These are phyloP conservation scores for Drosophila lacicola DNA, from an alignment of 2,888 invertebrate genomes.

Conservation along the genomic window DNA sequence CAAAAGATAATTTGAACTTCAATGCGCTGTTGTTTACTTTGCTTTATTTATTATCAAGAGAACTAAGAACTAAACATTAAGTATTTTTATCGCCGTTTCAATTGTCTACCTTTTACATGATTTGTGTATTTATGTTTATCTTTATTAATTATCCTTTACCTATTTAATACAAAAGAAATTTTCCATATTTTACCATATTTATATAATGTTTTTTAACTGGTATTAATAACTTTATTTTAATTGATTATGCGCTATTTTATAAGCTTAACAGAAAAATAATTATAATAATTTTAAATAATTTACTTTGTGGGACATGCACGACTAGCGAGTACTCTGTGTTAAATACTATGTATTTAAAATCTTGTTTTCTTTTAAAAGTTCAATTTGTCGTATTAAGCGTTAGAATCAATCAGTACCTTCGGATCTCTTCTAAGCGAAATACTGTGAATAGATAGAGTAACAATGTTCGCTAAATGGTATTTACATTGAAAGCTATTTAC, in stretches of 20 bases:
- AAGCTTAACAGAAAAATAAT: conserved; percentile 10
- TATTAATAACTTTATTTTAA: conserved; percentile 7
- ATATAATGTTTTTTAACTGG: background rate
- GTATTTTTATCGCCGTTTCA: too few species aligned
- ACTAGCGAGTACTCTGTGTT: background rate
- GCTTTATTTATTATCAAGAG: too few species aligned
- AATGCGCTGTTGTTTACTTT: too few species aligned
- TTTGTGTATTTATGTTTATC: background rate
- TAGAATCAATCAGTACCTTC: too few species aligned
- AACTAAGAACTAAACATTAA: background rate
- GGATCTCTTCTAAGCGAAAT: too few species aligned
- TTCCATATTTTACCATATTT: background rate
- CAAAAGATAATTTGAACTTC: background rate
- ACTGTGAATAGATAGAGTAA: too few species aligned
- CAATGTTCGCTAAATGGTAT: too few species aligned
- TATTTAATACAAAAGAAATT: background rate
- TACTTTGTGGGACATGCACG: background rate
- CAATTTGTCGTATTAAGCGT: too few species aligned
- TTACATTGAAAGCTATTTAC: too few species aligned
- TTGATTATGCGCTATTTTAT: conserved; percentile 16
- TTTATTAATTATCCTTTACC: background rate
- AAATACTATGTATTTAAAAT: too few species aligned
- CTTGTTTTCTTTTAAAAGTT: too few species aligned
- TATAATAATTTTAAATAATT: background rate
- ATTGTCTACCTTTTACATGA: background rate